These are phyloP conservation scores for Antedon mediterranea DNA, from an alignment of 53 echinoderm and acorn worm genomes.

Conservation along the genomic window DNA sequence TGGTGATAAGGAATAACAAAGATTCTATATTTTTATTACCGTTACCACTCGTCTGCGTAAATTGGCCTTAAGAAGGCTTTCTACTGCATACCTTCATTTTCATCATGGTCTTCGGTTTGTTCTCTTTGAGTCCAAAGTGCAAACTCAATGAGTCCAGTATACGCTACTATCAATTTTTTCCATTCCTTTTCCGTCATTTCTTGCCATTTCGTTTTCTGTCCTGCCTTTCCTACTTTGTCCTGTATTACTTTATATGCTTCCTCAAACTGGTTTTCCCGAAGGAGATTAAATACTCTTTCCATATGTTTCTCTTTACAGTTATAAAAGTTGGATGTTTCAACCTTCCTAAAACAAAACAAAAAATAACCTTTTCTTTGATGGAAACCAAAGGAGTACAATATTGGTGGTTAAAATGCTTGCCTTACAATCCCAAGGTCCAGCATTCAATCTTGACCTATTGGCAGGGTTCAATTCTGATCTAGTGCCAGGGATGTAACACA, in stretches of 20 bases:
- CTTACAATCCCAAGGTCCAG: too few species aligned
- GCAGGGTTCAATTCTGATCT: too few species aligned
- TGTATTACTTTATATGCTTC: constrained; percentile 4
- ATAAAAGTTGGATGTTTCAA: background rate
- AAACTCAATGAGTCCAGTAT: background rate
- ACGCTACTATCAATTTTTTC: background rate
- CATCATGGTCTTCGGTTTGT: background rate
- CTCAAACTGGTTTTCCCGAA: constrained; percentile 1
- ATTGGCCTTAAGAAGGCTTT: too few species aligned
- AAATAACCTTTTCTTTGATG: too few species aligned
- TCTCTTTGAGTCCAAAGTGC: background rate
- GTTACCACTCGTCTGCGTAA: too few species aligned
- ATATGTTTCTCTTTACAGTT: background rate
- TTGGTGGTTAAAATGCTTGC: too few species aligned
- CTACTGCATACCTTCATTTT: background rate
- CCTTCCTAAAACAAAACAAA: constrained; percentile 9
- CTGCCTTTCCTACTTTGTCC: background rate
- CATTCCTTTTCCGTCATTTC: background rate
- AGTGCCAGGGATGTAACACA: too few species aligned
- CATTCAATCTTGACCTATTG: too few species aligned
- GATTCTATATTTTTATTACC: too few species aligned
- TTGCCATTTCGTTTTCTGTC: background rate
- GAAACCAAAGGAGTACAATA: too few species aligned
- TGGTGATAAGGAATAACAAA: too few species aligned
- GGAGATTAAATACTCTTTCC: constrained; percentile 5